phyloP scores from a whole-genome alignment of 2,797 vertebrate genomes.

The Centroberyx gerrardi region DNA sequence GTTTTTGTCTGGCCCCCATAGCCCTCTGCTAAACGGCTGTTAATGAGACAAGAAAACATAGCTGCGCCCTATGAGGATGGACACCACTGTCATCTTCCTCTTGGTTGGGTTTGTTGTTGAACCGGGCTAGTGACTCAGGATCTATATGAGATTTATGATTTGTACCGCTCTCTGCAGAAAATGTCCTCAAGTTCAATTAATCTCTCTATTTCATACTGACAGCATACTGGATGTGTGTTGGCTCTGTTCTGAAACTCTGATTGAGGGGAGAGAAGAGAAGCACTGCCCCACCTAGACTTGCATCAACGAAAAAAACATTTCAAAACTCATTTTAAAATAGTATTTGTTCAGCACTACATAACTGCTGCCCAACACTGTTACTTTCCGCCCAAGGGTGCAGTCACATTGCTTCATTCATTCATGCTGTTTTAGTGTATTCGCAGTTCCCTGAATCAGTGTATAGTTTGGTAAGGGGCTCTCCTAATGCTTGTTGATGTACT shows the following conservation, averaged over 20 bases:
- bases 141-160: conserved; percentile 10
- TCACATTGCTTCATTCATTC: too few relatives aligned
- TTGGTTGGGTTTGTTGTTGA: not conserved
- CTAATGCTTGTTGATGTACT: too few relatives aligned
- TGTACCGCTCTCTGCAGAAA: conserved; percentile 4
- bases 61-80: not conserved
- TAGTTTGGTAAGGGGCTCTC: too few relatives aligned
- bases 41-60: conserved; percentile 26
- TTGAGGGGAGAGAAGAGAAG: not conserved
- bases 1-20: not conserved
- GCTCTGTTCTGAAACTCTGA: not conserved
- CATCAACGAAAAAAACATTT: too few relatives aligned
- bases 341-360: too few relatives aligned
- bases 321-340: too few relatives aligned
- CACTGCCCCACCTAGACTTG: not conserved
- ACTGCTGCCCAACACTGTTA: too few relatives aligned
- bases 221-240: not conserved
- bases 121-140: conserved; percentile 4
- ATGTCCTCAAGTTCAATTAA: conserved; percentile 19
- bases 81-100: conserved; percentile 4
- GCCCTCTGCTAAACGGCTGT: conserved; percentile 4
- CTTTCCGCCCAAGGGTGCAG: too few relatives aligned
- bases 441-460: too few relatives aligned
- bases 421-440: too few relatives aligned
- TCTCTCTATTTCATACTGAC: not conserved